These are phyloP conservation scores for Carpatolechia fugitivella DNA, from an alignment of 2,888 invertebrate genomes.

Conservation along the genomic window DNA sequence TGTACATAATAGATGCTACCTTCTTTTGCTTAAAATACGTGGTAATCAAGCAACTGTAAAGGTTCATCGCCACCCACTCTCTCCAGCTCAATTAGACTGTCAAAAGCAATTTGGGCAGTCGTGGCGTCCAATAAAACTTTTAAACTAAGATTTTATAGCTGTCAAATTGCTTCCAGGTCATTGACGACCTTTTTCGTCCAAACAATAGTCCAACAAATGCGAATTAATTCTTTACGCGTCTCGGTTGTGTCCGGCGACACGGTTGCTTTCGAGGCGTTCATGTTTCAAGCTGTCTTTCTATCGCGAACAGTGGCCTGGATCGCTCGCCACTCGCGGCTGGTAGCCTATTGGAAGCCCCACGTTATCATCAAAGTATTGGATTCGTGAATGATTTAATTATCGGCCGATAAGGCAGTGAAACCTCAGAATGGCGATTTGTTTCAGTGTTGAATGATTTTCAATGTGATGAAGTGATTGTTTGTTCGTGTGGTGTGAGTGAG, in stretches of 20 bases:
- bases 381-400: conserved; percentile 56
- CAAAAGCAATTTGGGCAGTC: conserved; percentile 3
- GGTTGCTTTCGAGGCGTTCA: conserved; percentile 69
- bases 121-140: background rate
- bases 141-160: conserved; percentile 24
- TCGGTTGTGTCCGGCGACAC: conserved; percentile 67
- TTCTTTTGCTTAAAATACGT: background rate
- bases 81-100: conserved; percentile 19
- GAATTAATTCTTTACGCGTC: conserved; percentile 74
- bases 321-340: conserved; percentile 50
- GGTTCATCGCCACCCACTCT: conserved; percentile 17
- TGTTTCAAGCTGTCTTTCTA: conserved; percentile 68
- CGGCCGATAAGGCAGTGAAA: conserved; percentile 56
- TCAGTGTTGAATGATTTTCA: conserved; percentile 53
- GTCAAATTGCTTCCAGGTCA: conserved; percentile 45
- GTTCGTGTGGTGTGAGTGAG: conserved; percentile 48
- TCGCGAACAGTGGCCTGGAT: conserved; percentile 64
- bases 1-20: background rate
- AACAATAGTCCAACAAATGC: conserved; percentile 69
- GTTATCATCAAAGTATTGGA: conserved; percentile 52
- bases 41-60: conserved; percentile 6
- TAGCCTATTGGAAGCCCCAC: conserved; percentile 47
- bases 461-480: conserved; percentile 59
- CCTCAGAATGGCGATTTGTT: conserved; percentile 50
- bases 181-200: conserved; percentile 57